Evolutionary conservation across 2,113 vertebrate species (phyloP), one percentile per base, ranked within the genome.

Genomic region (Hypanus sabinus): DNA sequence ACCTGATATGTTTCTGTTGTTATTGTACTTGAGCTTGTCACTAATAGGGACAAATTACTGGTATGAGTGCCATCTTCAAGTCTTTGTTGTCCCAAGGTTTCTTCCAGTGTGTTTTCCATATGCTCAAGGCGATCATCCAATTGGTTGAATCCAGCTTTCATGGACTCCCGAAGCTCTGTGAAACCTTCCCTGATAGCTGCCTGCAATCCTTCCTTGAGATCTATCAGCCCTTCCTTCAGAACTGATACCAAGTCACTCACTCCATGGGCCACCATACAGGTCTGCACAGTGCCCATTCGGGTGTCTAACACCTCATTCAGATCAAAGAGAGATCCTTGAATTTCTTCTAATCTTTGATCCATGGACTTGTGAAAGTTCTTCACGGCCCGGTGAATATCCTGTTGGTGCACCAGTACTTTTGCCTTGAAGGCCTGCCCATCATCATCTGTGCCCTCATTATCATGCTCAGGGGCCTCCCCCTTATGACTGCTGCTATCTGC

Each of bases 321-420:
- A 73, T 93, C 70, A 93, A 93, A 93, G 36, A 93, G 91, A 55
- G 91, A 93, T 46, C 68, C 91, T 93, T 93, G 91, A 73, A 93
- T 93, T 55, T 93, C 91, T 73, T 93, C 91, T 27, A 93, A 73
- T 73, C 91, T 93, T 93, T 75, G 91, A 73, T 93, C 70, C 70
- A 93, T 71, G 22, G 91, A 71, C 16, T 73, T 93, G 91, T 93
- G 91, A 36, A 93, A 93, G 38, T 93, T 68, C 91, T 73, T 55
- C 68, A 93, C 91, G 30, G 91, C 91, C 91, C 22, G 91, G 70
- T 93, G 91, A 73, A 93, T 93, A 75, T 93, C 91, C 70, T 93
- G 91, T 55, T 93, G 91, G 73, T 93, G 91, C 68, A 93, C 91
- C 33, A 93, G 73, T 73, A 93, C 91, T 93, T 73, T 71, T 27